Conservation (phyloP, 2,888 invertebrate species). For the Metopia argyrocephala region DNA sequence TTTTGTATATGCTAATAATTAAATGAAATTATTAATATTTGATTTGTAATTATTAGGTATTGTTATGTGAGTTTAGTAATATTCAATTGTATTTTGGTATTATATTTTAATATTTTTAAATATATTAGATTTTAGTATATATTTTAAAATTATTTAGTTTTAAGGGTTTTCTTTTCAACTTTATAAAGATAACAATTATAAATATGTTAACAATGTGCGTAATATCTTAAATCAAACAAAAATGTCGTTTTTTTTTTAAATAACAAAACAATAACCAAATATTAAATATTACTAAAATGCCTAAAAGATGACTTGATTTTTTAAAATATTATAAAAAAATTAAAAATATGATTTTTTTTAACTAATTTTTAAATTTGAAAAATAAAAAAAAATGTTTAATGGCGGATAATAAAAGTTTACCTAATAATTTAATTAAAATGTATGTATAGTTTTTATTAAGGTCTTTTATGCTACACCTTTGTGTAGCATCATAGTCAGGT, state of each 20-base stretch:
- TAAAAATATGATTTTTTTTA: slow-evolving; percentile 22
- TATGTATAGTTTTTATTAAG: no score
- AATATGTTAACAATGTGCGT: slow-evolving; percentile 67
- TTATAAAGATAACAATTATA: slow-evolving; percentile 64
- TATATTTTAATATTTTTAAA: slow-evolving; percentile 64
- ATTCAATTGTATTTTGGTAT: slow-evolving; percentile 72
- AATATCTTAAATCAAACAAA: slow-evolving; percentile 60
- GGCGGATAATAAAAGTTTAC: background rate
- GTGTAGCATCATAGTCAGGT: no score
- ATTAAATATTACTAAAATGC: slow-evolving; percentile 41
- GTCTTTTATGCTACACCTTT: no score
- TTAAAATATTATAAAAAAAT: slow-evolving; percentile 33
- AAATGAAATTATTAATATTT: slow-evolving; percentile 34
- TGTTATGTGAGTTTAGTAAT: slow-evolving; percentile 22
- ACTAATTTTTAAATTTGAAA: slow-evolving; percentile 28
- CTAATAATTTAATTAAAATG: no score
- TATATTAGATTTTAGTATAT: slow-evolving; percentile 44
- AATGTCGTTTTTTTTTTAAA: slow-evolving; percentile 53
- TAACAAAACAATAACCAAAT: slow-evolving; percentile 60
- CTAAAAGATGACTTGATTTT: slow-evolving; percentile 50
- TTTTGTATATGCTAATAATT: slow-evolving; percentile 30
- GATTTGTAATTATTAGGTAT: slow-evolving; percentile 25
- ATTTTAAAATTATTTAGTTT: slow-evolving; percentile 44
- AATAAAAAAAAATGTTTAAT: slow-evolving; percentile 38
- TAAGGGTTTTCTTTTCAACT: slow-evolving; percentile 18